These are phyloP conservation scores for Nipponia nippon DNA, from an alignment of 2,113 vertebrate species.

Conservation along the genomic window DNA sequence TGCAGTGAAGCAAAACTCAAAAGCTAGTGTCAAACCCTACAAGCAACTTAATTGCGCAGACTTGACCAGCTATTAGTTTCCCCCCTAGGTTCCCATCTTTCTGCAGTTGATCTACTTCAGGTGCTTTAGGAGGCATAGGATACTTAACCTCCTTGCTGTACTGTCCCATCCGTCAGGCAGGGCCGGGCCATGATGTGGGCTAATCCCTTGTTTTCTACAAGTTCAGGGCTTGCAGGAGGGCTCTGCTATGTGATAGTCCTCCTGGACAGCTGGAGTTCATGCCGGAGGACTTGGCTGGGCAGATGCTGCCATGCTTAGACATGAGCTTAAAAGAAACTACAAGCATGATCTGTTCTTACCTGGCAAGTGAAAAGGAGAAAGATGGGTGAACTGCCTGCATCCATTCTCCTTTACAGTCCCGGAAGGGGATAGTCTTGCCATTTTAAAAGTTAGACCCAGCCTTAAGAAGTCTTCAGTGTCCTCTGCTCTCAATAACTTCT, in stretches of 20 bases:
- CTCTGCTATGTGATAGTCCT: background rate
- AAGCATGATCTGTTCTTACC: background rate
- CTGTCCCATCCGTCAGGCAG: background rate
- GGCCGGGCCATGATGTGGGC: background rate
- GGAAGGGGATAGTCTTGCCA: background rate
- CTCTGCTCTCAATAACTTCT: background rate
- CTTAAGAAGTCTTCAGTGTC: background rate
- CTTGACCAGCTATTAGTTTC: background rate
- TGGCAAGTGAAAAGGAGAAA: background rate
- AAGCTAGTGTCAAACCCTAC: background rate
- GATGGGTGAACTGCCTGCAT: background rate
- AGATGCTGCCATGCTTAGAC: background rate
- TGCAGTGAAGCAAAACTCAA: fast-evolving
- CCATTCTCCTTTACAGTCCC: background rate
- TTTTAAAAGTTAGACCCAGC: background rate
- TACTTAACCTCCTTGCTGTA: background rate
- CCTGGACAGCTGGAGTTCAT: background rate
- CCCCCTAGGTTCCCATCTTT: background rate
- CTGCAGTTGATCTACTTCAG: background rate
- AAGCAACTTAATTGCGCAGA: fast-evolving
- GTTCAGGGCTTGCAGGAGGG: background rate
- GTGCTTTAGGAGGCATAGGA: background rate
- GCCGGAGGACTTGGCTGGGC: background rate
- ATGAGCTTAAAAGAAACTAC: background rate
- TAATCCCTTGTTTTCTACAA: background rate